phyloP scores from a whole-genome alignment of 2,888 invertebrate genomes.

The Falcaria lacertinaria region DNA sequence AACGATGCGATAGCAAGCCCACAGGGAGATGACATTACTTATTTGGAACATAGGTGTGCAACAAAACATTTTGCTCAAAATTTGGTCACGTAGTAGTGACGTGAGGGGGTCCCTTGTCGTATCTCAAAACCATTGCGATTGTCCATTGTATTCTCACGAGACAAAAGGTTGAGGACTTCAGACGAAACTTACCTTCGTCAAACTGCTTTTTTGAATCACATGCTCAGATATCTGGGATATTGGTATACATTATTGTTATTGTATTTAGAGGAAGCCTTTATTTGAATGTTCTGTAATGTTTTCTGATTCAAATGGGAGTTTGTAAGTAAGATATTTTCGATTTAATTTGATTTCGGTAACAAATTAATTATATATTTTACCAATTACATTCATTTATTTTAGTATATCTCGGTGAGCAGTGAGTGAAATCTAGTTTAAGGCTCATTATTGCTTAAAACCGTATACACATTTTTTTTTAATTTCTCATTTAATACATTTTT shows the following conservation, averaged over 20 bases:
- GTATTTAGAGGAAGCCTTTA: background rate
- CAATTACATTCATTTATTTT: no score
- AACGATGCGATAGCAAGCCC: conserved; percentile 42
- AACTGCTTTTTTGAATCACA: conserved; percentile 64
- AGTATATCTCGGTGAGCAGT: no score
- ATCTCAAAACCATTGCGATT: conserved; percentile 69
- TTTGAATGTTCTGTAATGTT: background rate
- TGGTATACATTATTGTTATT: conserved; percentile 30
- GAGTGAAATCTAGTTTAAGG: no score
- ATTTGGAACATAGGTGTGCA: conserved; percentile 57
- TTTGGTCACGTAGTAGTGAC: conserved; percentile 71
- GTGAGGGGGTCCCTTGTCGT: conserved; percentile 71
- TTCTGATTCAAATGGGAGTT: background rate
- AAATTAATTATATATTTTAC: no score
- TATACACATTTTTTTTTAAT: no score
- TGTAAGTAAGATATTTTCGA: no score
- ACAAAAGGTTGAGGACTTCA: conserved; percentile 72
- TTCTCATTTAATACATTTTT: no score
- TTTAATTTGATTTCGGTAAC: no score
- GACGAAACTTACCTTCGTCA: conserved; percentile 70
- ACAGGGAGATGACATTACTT: conserved; percentile 66
- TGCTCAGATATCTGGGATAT: conserved; percentile 63
- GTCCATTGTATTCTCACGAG: conserved; percentile 75
- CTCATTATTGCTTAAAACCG: no score
- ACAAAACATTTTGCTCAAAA: conserved; percentile 71